Percentiles rank a stretch among this genome's conserved stretches.
These are phyloP conservation scores for Allenopithecus nigroviridis DNA, from an alignment of 2,797 vertebrate species.

Conservation along the genomic window DNA sequence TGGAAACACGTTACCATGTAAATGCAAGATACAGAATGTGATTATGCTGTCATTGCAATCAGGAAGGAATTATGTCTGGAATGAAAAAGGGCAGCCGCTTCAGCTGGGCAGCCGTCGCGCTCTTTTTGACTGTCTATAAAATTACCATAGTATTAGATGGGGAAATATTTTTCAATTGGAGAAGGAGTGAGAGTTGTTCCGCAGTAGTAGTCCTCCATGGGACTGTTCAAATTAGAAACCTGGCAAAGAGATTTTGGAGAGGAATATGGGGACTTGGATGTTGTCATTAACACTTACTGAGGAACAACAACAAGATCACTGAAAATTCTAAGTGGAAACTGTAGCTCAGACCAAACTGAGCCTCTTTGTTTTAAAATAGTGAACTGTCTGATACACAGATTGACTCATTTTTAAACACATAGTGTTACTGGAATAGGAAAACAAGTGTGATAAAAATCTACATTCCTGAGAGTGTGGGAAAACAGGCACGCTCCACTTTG, in stretches of 20 bases:
- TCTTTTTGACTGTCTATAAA: neutral
- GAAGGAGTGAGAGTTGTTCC: neutral
- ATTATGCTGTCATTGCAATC: too few species aligned
- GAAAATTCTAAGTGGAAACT: neutral
- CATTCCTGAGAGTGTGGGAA: neutral
- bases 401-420: neutral
- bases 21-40: neutral
- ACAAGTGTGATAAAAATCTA: neutral
- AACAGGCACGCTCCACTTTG: neutral
- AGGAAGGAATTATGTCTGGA: neutral
- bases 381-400: neutral
- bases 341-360: neutral
- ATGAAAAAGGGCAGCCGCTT: neutral
- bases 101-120: rapidly evolving
- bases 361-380: neutral
- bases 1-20: neutral
- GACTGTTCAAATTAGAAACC: neutral
- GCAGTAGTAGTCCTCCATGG: neutral
- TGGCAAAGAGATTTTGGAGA: neutral
- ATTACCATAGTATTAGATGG: too few species aligned
- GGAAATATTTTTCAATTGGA: neutral
- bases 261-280: neutral
- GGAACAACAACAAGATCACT: neutral
- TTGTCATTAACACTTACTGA: neutral
- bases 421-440: neutral